Evolutionary conservation across 2,113 vertebrate genomes (phyloP), one percentile per base, ranked within the genome.

Genomic region (Hemichromis elongatus): DNA sequence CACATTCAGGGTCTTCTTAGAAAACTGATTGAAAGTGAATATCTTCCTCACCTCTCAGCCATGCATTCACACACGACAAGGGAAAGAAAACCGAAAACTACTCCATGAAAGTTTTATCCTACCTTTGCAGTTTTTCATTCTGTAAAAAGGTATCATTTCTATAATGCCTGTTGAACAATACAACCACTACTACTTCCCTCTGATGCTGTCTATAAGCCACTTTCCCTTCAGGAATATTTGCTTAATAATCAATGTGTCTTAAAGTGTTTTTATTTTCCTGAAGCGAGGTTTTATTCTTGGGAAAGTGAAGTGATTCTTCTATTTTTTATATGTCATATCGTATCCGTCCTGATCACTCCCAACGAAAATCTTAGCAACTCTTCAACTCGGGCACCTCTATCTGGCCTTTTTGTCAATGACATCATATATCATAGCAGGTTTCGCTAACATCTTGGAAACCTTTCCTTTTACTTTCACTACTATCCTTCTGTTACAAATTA

Each of bases 311-410:
- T 21, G 35, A 66, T n/a, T 52, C 7, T 52, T 52, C 19, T 52
- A n/a, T 52, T n/a, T 52, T 52, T 9, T 52, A n/a, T 52, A 19
- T 8, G 18, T 52, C 50, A 52, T 52, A 66, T 40, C 19, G 6
- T 18, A 6, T 13, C 33, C 35, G 40, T 68, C 63, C 63, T 68
- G 63, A 24, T 42, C 35, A 24, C 63, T 24, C 63, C n/a, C 63
- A 68, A 14, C 0, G 0, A 68, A 42, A 68, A 42, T 68, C 12
- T 68, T 14, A 42, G 4, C 35, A 37, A 33, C 28, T 42, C 63
- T 68, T 42, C 63, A 24, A 24, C 63, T 68, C 1, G 3, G n/a
- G 35, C n/a, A 9, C n/a, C 11, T 68, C 33, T 19, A 68, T 1
- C 3, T 66, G 19, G 3, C n/a, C 61, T 3, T 66, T 66, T 40